phyloP scores from a whole-genome alignment of 2,113 vertebrate genomes.

The Entelurus aequoreus region DNA sequence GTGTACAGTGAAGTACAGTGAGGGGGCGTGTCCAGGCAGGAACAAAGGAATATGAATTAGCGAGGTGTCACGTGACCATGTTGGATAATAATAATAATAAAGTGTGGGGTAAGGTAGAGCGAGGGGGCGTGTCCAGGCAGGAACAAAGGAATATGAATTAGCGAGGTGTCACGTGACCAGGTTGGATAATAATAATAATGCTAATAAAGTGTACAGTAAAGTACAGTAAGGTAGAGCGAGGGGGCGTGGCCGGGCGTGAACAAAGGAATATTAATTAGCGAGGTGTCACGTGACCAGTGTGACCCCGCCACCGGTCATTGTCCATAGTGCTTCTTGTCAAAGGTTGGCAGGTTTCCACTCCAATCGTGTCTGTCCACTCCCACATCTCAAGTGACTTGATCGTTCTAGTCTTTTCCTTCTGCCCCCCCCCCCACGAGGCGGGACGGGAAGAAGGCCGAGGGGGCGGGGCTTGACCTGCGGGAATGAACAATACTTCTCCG shows the following conservation, averaged over 20 bases:
- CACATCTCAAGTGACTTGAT: constrained; percentile 98
- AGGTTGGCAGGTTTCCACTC: constrained; percentile 99
- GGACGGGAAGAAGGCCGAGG: constrained; percentile 21
- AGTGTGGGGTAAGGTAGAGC: no score
- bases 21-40: no score
- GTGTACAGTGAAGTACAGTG: no score
- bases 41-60: no score
- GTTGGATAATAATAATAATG: no score
- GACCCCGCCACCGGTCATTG: constrained; percentile 99
- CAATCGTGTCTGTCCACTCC: constrained; percentile 98
- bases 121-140: no score
- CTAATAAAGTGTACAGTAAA: no score
- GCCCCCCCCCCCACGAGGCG: constrained; percentile 76
- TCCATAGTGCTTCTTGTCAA: constrained; percentile 98
- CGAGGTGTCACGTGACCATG: no score
- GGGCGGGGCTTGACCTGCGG: constrained; percentile 71
- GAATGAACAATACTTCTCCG: constrained; percentile 80
- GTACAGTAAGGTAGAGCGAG: no score
- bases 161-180: no score
- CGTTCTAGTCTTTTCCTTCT: constrained; percentile 95
- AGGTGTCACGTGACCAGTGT: constrained; percentile 99
- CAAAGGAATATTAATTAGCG: constrained; percentile 11
- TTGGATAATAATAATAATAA: no score
- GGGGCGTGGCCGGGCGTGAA: not conserved
- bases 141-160: no score